Conservation (phyloP, 1,140 invertebrate species). For the Drosophila orena region DNA sequence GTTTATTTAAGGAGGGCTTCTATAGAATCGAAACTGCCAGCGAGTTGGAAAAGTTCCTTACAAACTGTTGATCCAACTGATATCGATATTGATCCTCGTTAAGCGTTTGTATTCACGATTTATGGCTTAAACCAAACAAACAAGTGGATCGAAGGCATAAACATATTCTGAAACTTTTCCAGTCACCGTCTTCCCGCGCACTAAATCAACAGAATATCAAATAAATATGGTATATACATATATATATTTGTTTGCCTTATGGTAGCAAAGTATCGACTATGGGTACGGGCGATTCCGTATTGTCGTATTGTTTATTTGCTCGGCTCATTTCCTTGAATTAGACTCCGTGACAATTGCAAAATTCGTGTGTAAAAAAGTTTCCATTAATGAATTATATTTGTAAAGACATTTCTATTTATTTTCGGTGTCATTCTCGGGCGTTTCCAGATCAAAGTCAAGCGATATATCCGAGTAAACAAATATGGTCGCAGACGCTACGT, state of each 20-base stretch:
- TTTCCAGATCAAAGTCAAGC: constrained; percentile 36
- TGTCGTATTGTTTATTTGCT: constrained; percentile 39
- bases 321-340: constrained; percentile 40
- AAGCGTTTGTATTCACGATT: constrained; percentile 6
- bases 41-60: constrained; percentile 1
- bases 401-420: constrained; percentile 39
- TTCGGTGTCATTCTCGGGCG: constrained; percentile 34
- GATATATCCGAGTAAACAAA: constrained; percentile 40
- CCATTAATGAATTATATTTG: constrained; percentile 45
- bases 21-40: neutral
- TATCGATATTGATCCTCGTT: constrained; percentile 16
- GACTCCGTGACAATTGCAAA: constrained; percentile 29
- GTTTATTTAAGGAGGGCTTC: constrained; percentile 3
- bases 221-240: constrained; percentile 13
- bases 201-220: constrained; percentile 26
- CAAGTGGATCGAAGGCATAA: constrained; percentile 1
- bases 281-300: constrained; percentile 5
- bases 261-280: constrained; percentile 7
- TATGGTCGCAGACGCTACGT: constrained; percentile 64
- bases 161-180: constrained; percentile 31
- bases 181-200: constrained; percentile 11
- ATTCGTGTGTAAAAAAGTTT: constrained; percentile 51
- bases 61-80: constrained; percentile 1
- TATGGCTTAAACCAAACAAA: constrained; percentile 22
- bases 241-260: constrained; percentile 20